Base-by-base conservation (phyloP, 2,888 invertebrate genomes). In the Ametastegia equiseti region DNA sequence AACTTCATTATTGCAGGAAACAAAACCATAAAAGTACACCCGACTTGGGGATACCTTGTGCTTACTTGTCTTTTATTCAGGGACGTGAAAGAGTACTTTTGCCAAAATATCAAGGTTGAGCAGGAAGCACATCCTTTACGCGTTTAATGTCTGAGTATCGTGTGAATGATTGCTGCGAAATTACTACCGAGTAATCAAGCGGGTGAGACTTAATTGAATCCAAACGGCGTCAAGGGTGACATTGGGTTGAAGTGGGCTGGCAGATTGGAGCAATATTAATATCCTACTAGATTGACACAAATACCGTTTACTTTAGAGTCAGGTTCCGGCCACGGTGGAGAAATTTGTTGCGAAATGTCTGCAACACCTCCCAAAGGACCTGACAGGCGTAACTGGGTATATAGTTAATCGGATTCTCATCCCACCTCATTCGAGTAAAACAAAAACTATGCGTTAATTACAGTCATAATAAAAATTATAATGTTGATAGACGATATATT, bases 181-280 rank as follows among this genome's bases (percentile, higher is more conserved):
- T 36, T 39, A 39, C 39, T 23, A 19, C 9, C 67, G 36, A 15
- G 67, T 67, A 67, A 67, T 67, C 39, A 39, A 67, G 36, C 36
- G 67, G 67, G 67, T 30, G 36, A 67, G 36, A 39, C 67, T 67
- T 67, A 39, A 67, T 67, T 67, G 67, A 67, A 67, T 67, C 39
- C n/a, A 39, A 67, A 67, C 15, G 19, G 27, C n/a, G 67, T 67
- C 67, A 67, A 67, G 67, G 67, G 67, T 67, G 67, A 19, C 36
- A 67, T 67, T 67, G 39, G 19, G 39, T 67, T 67, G 36, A 23
- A 67, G 60, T 30, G 27, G 1, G 30, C 30, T 15, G 30, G 60
- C 11, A 60, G 60, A 60, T 60, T 39, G 39, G 36, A 67, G 67
- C 39, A 39, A 36, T 67, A 67, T 39, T 67, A 67, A n/a, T 67